Evolutionary conservation across 2,797 vertebrate species (phyloP).

Genomic region (Craterocephalus amniculus): DNA sequence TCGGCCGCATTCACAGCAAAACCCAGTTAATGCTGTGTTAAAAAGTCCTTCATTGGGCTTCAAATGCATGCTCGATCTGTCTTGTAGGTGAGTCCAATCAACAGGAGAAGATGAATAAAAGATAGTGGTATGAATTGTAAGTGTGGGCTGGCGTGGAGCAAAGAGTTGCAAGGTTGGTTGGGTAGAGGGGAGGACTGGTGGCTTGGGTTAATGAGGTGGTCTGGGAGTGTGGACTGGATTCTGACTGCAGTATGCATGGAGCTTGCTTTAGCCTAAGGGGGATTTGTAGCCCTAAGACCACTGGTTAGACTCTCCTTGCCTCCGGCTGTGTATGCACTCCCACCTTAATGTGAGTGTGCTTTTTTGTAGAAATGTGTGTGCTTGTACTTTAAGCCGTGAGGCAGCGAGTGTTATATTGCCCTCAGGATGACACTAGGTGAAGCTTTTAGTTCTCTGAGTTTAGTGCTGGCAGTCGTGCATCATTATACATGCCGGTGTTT

Average conservation of each 20-base stretch:
- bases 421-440: constrained; percentile 61
- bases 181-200: constrained; percentile 49
- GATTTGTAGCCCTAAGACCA: constrained; percentile 73
- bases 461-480: constrained; percentile 55
- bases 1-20: constrained; percentile 22
- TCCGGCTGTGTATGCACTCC: constrained; percentile 65
- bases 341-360: constrained; percentile 35
- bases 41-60: constrained; percentile 47
- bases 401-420: constrained; percentile 45
- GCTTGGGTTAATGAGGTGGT: constrained; percentile 84
- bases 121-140: constrained; percentile 68
- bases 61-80: constrained; percentile 36
- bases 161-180: constrained; percentile 27
- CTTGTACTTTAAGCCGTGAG: constrained; percentile 11
- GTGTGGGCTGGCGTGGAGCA: constrained; percentile 44
- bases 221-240: constrained; percentile 73
- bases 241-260: constrained; percentile 56
- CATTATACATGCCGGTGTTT: constrained; percentile 61
- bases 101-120: constrained; percentile 75
- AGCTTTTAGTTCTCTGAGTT: constrained; percentile 58
- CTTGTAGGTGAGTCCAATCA: constrained; percentile 60
- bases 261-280: constrained; percentile 64
- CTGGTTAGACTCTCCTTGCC: constrained; percentile 68
- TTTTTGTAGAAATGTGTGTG: constrained; percentile 27
- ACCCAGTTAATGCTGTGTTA: constrained; percentile 22